Base-by-base conservation (phyloP, 2,113 vertebrate genomes). In the Delphinapterus leucas region DNA sequence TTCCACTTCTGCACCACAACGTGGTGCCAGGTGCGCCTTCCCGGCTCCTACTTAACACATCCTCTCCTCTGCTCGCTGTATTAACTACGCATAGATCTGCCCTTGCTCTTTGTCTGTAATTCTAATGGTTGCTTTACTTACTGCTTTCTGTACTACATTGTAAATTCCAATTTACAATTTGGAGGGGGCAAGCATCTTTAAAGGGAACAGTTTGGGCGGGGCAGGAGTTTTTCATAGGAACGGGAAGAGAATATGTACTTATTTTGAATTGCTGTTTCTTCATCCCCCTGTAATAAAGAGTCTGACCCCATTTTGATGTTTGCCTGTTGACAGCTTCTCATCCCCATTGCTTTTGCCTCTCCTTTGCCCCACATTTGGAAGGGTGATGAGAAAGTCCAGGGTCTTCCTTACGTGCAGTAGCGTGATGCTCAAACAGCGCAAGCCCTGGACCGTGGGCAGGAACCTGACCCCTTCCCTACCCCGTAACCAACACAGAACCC, bases 1-100 rank as follows among this genome's bases (percentile, higher is more conserved):
- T 58, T 15, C 60, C 33, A 21, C 5, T 15, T 65, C 15, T 60
- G 8, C 73, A 44, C 14, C 31, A 26, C 2, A 3, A 1, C 13
- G 2, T 1, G 20, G 20, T 21, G 20, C 12, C 20, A 12, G 15
- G 9, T 14, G 13, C 0, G 2, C 0, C 20, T 53, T 38, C 26
- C 26, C 28, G 3, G 61, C 21, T 47, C 53, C 36, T 23, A 1
- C 25, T 38, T 12, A 17, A 17, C 8, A 10, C 20, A 15, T 31
- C 36, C 13, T 58, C 47, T 41, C 38, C 31, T 20, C 44, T 5
- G 33, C 31, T 47, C 31, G 6, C n/a, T 26, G 2, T 25, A 7
- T 67, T 61, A n/a, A 6, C 47, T 25, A 9, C 55, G 36, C 8
- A 8, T 14, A 41, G 41, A 20, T 76, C 67, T 49, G 17, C 20